A percentile compares a stretch with the other conserved stretches of the same genome.
Evolutionary conservation across 2,797 vertebrate genomes (phyloP).

Genomic region (Dendrocincla fuliginosa): DNA sequence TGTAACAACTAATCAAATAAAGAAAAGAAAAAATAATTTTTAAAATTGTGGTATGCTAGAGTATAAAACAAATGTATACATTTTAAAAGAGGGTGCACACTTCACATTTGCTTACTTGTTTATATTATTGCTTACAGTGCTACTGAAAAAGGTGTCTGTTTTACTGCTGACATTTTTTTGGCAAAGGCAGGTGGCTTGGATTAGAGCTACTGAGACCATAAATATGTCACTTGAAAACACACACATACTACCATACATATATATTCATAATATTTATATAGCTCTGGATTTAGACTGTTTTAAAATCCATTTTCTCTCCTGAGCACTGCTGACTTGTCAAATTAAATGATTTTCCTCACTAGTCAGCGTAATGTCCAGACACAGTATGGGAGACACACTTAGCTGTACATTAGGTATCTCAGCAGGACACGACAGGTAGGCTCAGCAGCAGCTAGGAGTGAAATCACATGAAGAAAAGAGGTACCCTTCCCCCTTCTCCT

Average conservation of each 20-base stretch:
- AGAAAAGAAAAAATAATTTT: not conserved
- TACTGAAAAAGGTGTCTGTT: slow-evolving; percentile 23
- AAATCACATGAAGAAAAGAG: slow-evolving; percentile 28
- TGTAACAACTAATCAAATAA: not conserved
- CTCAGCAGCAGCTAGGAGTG: not conserved
- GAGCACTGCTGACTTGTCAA: not conserved
- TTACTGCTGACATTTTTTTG: slow-evolving; percentile 32
- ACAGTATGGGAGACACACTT: not conserved
- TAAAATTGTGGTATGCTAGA: not conserved
- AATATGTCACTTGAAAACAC: slow-evolving; percentile 40
- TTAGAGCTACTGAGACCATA: slow-evolving; percentile 43
- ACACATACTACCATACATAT: not conserved
- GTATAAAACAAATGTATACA: not conserved
- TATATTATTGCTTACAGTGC: not conserved
- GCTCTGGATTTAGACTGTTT: slow-evolving; percentile 34
- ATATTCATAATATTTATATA: slow-evolving; percentile 55
- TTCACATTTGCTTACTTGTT: not conserved
- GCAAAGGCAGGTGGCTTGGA: slow-evolving; percentile 13
- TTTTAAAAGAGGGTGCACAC: not conserved
- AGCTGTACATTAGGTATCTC: slow-evolving; percentile 8
- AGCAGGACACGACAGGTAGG: slow-evolving; percentile 25
- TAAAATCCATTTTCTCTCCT: slow-evolving; percentile 59
- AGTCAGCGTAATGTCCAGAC: slow-evolving; percentile 1
- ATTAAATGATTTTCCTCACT: slow-evolving; percentile 44
- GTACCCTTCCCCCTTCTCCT: slow-evolving; percentile 20